Conservation (phyloP, 2,113 vertebrate species). For the Chloroceryle aenea region DNA sequence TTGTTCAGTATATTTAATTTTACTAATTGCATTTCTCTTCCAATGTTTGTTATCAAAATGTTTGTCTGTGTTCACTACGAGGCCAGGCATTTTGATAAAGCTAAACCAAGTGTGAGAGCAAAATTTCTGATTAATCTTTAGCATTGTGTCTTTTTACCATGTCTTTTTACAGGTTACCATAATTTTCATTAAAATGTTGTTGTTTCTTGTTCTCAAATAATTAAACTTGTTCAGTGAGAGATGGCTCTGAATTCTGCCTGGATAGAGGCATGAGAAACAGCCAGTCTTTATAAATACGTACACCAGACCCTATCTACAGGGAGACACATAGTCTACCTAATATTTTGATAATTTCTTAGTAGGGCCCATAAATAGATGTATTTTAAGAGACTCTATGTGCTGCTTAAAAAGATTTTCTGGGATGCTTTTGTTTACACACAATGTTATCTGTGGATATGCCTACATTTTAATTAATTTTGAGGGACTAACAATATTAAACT, state of each 20-base stretch:
- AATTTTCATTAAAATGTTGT: neutral
- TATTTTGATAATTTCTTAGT: neutral
- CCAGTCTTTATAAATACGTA: neutral
- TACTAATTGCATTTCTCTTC: neutral
- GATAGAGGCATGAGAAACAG: neutral
- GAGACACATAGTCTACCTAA: neutral
- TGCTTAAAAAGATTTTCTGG: neutral
- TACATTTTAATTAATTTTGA: neutral
- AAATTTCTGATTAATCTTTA: neutral
- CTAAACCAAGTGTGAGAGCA: neutral
- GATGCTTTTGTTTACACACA: neutral
- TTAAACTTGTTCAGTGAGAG: neutral
- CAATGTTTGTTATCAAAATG: neutral
- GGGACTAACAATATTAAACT: neutral
- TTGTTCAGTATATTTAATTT: neutral
- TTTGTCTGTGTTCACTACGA: neutral
- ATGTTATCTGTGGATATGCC: neutral
- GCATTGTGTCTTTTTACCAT: neutral
- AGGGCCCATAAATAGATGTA: neutral
- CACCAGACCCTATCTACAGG: neutral
- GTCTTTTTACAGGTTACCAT: neutral
- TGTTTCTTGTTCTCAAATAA: neutral
- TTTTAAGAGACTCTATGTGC: neutral
- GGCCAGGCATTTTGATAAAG: neutral
- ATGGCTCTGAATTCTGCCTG: neutral